Evolutionary conservation across 2,797 vertebrate genomes (phyloP).

Genomic region (Bradypus variegatus): DNA sequence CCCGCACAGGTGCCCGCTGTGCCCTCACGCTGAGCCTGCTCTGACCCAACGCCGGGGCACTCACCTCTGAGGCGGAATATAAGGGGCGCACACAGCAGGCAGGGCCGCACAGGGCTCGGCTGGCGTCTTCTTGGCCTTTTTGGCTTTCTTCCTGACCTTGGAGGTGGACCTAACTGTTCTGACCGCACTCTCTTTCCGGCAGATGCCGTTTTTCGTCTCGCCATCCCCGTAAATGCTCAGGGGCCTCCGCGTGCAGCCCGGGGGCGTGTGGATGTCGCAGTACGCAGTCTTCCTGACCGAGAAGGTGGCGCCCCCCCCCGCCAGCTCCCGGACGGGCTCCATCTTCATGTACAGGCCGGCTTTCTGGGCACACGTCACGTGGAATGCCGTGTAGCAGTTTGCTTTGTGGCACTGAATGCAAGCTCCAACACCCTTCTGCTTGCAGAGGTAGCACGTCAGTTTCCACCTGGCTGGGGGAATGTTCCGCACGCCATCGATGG

Average conservation of each 20-base stretch:
- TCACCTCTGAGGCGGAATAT: constrained; percentile 93
- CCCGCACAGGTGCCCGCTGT: not conserved
- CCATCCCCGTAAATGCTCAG: constrained; percentile 88
- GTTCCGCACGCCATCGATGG: constrained; percentile 92
- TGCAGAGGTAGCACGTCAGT: constrained; percentile 98
- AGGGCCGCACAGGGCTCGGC: constrained; percentile 78
- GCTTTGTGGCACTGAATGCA: constrained; percentile 99
- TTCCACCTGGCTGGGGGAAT: constrained; percentile 97
- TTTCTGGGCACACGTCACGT: constrained; percentile 95
- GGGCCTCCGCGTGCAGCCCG: constrained; percentile 84
- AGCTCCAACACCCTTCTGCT: constrained; percentile 93
- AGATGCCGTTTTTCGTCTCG: constrained; percentile 87
- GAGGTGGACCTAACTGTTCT: constrained; percentile 76
- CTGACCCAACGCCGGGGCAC: not conserved
- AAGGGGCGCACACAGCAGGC: constrained; percentile 80
- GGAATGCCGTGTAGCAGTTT: constrained; percentile 98
- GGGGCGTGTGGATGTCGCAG: constrained; percentile 87
- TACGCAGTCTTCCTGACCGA: constrained; percentile 97
- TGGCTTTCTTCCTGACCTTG: constrained; percentile 86
- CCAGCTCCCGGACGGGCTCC: constrained; percentile 92
- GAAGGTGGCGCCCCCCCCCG: constrained; percentile 82
- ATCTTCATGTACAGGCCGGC: constrained; percentile 97
- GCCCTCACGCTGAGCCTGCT: not conserved
- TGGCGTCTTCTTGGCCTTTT: constrained; percentile 83
- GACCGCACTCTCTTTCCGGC: constrained; percentile 78